Evolutionary conservation across 64 coral and sea anemone genomes (phyloP).

Genomic region (Montipora efflorescens): DNA sequence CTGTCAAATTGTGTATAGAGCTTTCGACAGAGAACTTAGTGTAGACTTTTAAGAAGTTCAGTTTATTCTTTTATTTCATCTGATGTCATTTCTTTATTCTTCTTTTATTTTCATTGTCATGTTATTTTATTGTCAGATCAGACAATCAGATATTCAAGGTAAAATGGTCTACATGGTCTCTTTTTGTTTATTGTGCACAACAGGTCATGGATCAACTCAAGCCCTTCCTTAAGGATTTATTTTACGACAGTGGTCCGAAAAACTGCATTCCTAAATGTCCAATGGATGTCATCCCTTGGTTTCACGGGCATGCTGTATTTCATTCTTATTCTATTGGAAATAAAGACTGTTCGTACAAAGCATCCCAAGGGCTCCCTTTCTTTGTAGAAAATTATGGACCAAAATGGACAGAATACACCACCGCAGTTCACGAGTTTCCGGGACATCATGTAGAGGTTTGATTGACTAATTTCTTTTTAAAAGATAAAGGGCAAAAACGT

Average conservation of each 20-base stretch:
- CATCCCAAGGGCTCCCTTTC: constrained; percentile 56
- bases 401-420: constrained; percentile 75
- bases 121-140: too few species aligned
- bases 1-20: too few species aligned
- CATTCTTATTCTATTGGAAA: constrained; percentile 8
- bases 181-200: background rate
- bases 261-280: constrained; percentile 47
- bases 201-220: background rate
- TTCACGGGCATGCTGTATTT: constrained; percentile 37
- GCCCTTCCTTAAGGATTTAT: constrained; percentile 13
- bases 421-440: constrained; percentile 60
- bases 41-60: too few species aligned
- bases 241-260: constrained; percentile 56
- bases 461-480: background rate
- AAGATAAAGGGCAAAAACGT: too few species aligned
- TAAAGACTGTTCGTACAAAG: constrained; percentile 16
- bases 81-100: too few species aligned
- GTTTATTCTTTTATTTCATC: too few species aligned
- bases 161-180: too few species aligned
- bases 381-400: constrained; percentile 70
- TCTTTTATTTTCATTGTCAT: too few species aligned
- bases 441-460: constrained; percentile 78
- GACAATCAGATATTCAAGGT: too few species aligned
- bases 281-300: constrained; percentile 37
- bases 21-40: too few species aligned